Conservation (phyloP, 2,113 vertebrate genomes). For the Pseudorectes ferrugineus region DNA sequence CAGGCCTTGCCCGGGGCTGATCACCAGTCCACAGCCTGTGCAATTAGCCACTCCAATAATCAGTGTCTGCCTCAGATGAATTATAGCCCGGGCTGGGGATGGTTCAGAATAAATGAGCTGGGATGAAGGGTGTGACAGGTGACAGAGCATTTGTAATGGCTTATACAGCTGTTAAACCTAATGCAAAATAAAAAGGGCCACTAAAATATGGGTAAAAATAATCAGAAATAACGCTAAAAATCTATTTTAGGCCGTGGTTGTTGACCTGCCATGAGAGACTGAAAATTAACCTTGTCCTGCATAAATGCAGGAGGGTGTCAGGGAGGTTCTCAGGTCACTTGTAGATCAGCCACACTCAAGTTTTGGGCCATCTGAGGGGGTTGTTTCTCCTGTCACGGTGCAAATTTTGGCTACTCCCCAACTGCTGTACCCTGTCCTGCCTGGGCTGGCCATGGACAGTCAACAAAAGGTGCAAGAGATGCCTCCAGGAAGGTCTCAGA, state of each 20-base stretch:
- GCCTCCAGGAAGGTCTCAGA: not conserved
- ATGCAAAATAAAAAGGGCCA: not conserved
- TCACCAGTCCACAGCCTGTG: not conserved
- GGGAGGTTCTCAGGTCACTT: not conserved
- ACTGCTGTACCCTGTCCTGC: fast-evolving
- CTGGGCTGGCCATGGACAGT: not conserved
- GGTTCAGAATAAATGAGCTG: not conserved
- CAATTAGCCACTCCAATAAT: not conserved
- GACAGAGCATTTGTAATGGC: not conserved
- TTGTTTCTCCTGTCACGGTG: fast-evolving
- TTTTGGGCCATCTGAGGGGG: not conserved
- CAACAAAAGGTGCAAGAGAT: not conserved
- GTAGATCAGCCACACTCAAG: not conserved
- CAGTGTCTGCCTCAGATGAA: not conserved
- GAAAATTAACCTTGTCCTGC: not conserved
- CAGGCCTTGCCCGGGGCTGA: not conserved
- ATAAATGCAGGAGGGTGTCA: not conserved
- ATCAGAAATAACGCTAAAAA: not conserved
- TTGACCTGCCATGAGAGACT: not conserved
- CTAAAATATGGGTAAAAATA: not conserved
- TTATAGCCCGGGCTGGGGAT: not conserved
- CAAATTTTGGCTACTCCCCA: not conserved
- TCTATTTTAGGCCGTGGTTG: not conserved
- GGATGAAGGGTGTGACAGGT: not conserved
- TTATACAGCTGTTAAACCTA: not conserved